Base-by-base conservation (phyloP, 2,888 invertebrate species). In the Morpho achilles region DNA sequence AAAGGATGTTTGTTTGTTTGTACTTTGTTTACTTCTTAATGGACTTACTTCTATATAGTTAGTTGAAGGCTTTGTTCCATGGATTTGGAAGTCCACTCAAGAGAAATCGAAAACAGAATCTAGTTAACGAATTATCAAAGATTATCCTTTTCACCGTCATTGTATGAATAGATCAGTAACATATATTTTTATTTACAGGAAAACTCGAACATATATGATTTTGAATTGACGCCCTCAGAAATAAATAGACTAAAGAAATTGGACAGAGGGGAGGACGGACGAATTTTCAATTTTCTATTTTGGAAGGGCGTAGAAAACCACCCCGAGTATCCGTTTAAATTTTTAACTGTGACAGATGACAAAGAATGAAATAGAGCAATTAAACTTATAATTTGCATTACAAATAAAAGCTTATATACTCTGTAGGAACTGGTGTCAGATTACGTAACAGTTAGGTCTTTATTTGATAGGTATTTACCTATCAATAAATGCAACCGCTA, bases 181-280 rank as follows among this genome's bases (percentile, higher is more conserved):
- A 56, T 57, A 5, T 32, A 47, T 58, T 53, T 43, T 47, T 57
- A 43, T 63, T 76, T 79, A 44, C 65, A 90, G 82, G 91, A 94
- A 71, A 96, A 96, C 72, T 92, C 94, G 57, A 82, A 93, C 55
- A 84, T 95, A 61, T 94, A 93, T 67, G 92, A 94, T 76, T 94
- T 95, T 74, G 91, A 92, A 66, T 70, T 95, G 58, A 74, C 82
- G 0, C 72, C 84, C 9, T 85, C 91, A 3, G 94, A 95, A 62
- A 79, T 93, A 67, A 75, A 90, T 56, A 71, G 73, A 23, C 70
- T 95, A 53, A 85, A 91, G 67, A 79, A 70, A n/a, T 77, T 95
- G 58, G 94, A 95, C 71, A 91, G 85, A 73, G 93, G 92, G 3
- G 92, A 92, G 67, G 72, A 82, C 5, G 94, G 94, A 23, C 87